Conservation (phyloP, 2,888 invertebrate genomes). For the Gymnoscelis rufifasciata region DNA sequence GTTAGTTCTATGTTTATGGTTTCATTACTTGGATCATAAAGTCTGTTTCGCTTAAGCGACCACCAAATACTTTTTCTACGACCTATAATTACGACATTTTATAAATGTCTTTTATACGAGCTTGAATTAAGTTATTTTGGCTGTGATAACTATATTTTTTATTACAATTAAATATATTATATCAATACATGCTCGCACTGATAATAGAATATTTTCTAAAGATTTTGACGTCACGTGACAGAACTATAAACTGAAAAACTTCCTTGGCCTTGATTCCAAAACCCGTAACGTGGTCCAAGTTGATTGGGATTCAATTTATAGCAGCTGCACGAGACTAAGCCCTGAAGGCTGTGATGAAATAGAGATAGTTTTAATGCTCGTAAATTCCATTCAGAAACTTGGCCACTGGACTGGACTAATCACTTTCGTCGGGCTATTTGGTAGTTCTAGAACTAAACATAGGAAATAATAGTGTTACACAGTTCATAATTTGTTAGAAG, state of each 20-base stretch:
- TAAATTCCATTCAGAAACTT: conserved; percentile 68
- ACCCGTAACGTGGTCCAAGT: conserved; percentile 60
- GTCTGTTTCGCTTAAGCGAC: conserved; percentile 36
- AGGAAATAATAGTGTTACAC: conserved; percentile 23
- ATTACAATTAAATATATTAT: too few species aligned
- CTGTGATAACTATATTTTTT: too few species aligned
- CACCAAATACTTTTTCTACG: conserved; percentile 28
- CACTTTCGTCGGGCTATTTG: conserved; percentile 58
- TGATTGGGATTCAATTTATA: conserved; percentile 75
- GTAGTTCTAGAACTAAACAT: conserved; percentile 54
- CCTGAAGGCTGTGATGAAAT: conserved; percentile 62
- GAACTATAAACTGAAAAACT: too few species aligned
- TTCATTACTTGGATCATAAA: conserved; percentile 21
- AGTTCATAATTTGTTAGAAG: neutral
- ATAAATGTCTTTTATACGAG: too few species aligned
- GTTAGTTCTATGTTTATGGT: conserved; percentile 23
- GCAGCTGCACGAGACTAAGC: conserved; percentile 56
- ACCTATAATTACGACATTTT: too few species aligned
- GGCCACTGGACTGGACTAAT: conserved; percentile 64
- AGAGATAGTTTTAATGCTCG: conserved; percentile 75
- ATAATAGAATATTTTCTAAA: too few species aligned
- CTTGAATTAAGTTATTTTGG: too few species aligned
- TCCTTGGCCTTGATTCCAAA: too few species aligned
- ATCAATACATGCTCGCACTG: too few species aligned
- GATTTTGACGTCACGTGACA: too few species aligned